Percentiles rank a stretch among this genome's conserved stretches.
phyloP scores from a whole-genome alignment of 2,113 vertebrate genomes.

The Zosterops pallidus region DNA sequence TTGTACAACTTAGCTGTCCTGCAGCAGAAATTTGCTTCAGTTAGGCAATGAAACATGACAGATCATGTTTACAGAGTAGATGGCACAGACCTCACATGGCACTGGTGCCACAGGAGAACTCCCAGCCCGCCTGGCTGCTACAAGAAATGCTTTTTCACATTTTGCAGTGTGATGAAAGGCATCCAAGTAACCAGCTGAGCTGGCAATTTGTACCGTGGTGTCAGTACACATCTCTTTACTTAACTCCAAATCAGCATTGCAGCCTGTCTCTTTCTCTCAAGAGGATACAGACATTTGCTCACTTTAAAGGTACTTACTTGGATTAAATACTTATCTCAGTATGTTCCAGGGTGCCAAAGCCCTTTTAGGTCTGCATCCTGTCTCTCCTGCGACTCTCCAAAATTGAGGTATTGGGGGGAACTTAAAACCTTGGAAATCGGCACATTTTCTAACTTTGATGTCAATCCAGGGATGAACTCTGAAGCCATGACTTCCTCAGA shows the following conservation, averaged over 20 bases:
- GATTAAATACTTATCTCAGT: not conserved
- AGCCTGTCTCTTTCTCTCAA: not conserved
- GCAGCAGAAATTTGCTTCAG: not conserved
- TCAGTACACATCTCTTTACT: not conserved
- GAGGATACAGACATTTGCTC: not conserved
- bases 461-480: not conserved
- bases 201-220: not conserved
- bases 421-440: not conserved
- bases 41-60: slow-evolving; percentile 25
- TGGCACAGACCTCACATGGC: not conserved
- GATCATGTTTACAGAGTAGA: not conserved
- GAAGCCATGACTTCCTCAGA: accelerated
- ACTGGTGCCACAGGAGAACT: not conserved
- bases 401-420: not conserved
- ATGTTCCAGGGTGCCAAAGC: not conserved
- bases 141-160: not conserved
- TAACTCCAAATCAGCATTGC: not conserved
- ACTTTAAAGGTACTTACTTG: not conserved
- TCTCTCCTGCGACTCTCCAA: not conserved
- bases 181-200: not conserved
- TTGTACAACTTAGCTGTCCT: not conserved
- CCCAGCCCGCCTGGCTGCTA: not conserved
- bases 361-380: not conserved
- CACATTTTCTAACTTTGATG: not conserved
- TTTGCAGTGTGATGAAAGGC: not conserved